phyloP scores from a whole-genome alignment of 2,888 invertebrate genomes.

The Lordiphosa andalusiaca region DNA sequence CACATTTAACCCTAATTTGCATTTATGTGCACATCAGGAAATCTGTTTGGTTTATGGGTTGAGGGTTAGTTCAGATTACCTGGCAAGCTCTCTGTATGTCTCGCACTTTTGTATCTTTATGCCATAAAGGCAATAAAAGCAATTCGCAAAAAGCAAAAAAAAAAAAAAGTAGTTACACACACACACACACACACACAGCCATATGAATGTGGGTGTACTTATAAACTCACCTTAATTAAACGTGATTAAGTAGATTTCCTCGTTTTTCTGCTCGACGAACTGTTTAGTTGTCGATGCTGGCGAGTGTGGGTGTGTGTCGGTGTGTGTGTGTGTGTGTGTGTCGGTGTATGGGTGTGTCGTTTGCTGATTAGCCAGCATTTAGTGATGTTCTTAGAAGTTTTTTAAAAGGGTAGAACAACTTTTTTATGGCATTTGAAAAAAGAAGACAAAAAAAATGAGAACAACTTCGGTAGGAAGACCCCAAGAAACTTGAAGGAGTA shows the following conservation, averaged over 20 bases:
- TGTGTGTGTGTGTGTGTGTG: too few relatives aligned
- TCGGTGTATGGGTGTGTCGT: slow-evolving; percentile 17
- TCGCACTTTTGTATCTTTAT: slow-evolving; percentile 58
- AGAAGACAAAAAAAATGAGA: too few relatives aligned
- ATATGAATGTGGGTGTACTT: slow-evolving; percentile 42
- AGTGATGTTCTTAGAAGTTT: slow-evolving; percentile 32
- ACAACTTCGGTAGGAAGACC: too few relatives aligned
- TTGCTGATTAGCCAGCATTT: slow-evolving; percentile 53
- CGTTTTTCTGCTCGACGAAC: slow-evolving; percentile 70
- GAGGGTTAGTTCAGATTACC: slow-evolving; percentile 54
- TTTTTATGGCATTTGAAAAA: neutral
- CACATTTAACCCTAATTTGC: slow-evolving; percentile 74
- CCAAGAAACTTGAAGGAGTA: too few relatives aligned
- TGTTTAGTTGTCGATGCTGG: slow-evolving; percentile 67
- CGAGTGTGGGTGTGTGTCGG: slow-evolving; percentile 11
- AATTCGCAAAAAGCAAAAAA: slow-evolving; percentile 53
- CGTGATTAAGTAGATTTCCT: slow-evolving; percentile 75
- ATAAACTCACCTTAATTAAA: slow-evolving; percentile 77
- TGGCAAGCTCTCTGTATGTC: slow-evolving; percentile 32
- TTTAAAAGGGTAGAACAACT: neutral
- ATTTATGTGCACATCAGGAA: slow-evolving; percentile 63
- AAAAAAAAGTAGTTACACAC: slow-evolving; percentile 21
- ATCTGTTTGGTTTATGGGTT: slow-evolving; percentile 42
- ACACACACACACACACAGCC: slow-evolving; percentile 20
- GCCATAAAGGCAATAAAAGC: slow-evolving; percentile 62